Evolutionary conservation across 2,113 vertebrate genomes (phyloP).

Genomic region (Pituophis catenifer): DNA sequence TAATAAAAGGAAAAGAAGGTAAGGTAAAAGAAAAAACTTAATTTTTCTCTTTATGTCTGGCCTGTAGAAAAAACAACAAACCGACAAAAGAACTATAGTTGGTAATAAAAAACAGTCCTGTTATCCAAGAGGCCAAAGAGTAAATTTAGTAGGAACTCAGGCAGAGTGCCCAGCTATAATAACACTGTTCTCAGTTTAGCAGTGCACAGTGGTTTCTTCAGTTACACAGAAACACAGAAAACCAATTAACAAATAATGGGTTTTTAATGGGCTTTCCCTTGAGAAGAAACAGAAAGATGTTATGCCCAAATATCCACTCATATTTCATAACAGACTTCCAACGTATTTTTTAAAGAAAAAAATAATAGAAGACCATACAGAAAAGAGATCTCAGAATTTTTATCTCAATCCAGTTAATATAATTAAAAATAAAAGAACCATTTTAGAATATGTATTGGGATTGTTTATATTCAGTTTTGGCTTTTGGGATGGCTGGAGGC

Average conservation of each 20-base stretch:
- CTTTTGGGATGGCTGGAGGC: neutral
- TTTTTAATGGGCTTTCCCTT: neutral
- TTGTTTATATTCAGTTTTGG: neutral
- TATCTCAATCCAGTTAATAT: neutral
- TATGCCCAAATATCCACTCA: neutral
- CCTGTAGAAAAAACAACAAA: neutral
- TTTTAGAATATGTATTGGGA: neutral
- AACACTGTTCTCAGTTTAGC: neutral
- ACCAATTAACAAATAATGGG: neutral
- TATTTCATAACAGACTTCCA: neutral
- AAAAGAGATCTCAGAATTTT: neutral
- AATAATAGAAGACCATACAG: neutral
- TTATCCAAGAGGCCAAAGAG: neutral
- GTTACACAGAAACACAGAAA: neutral
- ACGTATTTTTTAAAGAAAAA: neutral
- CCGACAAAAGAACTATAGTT: neutral
- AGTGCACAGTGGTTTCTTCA: neutral
- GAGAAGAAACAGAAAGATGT: neutral
- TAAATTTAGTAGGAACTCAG: neutral
- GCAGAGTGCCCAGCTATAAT: neutral
- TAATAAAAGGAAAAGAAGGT: too few relatives aligned
- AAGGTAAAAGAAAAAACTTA: neutral
- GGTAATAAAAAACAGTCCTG: neutral
- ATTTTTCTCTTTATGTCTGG: neutral
- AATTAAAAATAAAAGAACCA: neutral